phyloP scores from a whole-genome alignment of 2,113 vertebrate genomes.

The rat (Rattus norvegicus) region DNA sequence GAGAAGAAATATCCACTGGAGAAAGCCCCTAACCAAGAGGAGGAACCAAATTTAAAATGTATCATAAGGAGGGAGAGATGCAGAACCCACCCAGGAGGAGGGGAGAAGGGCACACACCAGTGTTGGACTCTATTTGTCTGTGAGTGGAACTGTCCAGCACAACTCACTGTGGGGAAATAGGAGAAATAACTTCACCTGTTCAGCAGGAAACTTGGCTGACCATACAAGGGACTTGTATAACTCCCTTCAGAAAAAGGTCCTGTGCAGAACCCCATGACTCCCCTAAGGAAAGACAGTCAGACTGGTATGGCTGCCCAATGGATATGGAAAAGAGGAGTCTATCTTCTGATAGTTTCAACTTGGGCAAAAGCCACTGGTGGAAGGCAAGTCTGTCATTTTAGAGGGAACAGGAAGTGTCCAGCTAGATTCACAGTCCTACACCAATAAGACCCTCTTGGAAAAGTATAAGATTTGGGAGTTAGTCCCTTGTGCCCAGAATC shows the following conservation, averaged over 20 bases:
- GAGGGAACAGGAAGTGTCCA: background rate
- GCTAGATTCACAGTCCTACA: background rate
- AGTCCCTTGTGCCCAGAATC: background rate
- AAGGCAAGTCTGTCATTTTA: background rate
- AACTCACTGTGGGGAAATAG: background rate
- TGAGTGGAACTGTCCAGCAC: background rate
- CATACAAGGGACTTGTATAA: background rate
- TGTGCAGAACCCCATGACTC: background rate
- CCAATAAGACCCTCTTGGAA: background rate
- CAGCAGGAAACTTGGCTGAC: background rate
- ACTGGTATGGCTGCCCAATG: background rate
- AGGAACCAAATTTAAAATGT: background rate
- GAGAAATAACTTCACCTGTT: background rate
- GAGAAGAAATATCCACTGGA: background rate
- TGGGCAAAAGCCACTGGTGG: background rate
- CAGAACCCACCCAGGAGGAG: background rate
- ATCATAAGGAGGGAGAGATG: background rate
- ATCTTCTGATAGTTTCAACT: background rate
- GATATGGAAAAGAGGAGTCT: background rate
- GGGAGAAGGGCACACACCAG: rapidly evolving
- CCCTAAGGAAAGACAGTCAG: background rate
- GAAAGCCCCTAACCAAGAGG: background rate
- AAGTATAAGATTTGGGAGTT: background rate
- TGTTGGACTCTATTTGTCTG: background rate
- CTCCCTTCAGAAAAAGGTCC: background rate